Evolutionary conservation across 1,140 invertebrate genomes (phyloP).

Genomic region (Phocides pigmalion): DNA sequence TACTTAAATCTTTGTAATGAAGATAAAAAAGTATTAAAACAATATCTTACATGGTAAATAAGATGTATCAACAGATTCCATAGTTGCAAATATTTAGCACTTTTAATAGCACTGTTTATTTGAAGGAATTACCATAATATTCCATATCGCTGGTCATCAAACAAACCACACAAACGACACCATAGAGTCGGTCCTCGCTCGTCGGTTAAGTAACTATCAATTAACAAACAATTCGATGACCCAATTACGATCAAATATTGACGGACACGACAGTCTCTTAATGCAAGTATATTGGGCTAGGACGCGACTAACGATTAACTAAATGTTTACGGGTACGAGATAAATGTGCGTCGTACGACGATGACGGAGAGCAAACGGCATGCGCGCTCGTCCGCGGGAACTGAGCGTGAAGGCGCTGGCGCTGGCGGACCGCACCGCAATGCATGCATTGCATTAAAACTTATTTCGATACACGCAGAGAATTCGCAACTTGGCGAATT

Average conservation of each 20-base stretch:
- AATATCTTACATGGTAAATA: slow-evolving; percentile 49
- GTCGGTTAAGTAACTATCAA: slow-evolving; percentile 36
- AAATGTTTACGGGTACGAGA: slow-evolving; percentile 51
- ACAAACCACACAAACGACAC: slow-evolving; percentile 29
- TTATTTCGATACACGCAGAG: slow-evolving; percentile 74
- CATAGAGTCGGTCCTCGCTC: slow-evolving; percentile 5
- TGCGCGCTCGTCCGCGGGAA: slow-evolving; percentile 55
- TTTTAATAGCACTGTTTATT: slow-evolving; percentile 24
- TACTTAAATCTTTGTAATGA: too few species aligned
- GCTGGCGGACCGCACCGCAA: slow-evolving; percentile 43
- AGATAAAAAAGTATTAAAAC: slow-evolving; percentile 21
- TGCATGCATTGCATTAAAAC: slow-evolving; percentile 61
- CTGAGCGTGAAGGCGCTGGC: slow-evolving; percentile 52
- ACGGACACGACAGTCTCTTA: slow-evolving; percentile 42
- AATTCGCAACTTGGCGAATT: slow-evolving; percentile 73
- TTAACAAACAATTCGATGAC: slow-evolving; percentile 49
- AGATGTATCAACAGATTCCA: slow-evolving; percentile 29
- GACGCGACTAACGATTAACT: slow-evolving; percentile 42
- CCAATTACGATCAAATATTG: slow-evolving; percentile 58
- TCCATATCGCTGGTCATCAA: slow-evolving; percentile 31
- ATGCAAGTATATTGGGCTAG: slow-evolving; percentile 33
- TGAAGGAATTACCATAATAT: not conserved
- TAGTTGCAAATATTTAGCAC: slow-evolving; percentile 34
- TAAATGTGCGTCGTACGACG: slow-evolving; percentile 46
- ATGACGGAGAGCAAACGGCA: slow-evolving; percentile 55